Base-by-base conservation (phyloP, 1,140 invertebrate species). In the Centruroides vittatus region DNA sequence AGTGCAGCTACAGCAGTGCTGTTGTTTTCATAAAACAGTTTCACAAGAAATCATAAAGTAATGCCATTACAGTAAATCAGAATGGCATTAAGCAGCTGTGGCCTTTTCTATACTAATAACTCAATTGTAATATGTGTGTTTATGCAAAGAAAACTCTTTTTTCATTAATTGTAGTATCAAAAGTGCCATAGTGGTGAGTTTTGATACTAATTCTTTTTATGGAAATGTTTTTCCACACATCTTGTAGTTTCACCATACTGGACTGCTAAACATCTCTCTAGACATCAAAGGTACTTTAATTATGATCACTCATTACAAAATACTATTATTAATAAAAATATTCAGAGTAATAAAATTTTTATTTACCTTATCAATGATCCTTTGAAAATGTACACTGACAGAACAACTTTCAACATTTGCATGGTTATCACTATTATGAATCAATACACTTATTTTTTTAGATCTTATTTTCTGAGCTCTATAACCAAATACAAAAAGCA, bases 401-500 rank as follows among this genome's bases (percentile, higher is more conserved):
- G 84, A 84, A 68, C 92, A 95, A 67, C 80, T 86, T 9, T 76
- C 78, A 3, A 93, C 71, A 73, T 95, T 83, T 10, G 81, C 81
- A 78, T 84, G 80, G 52, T 84, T 78, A 63, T 85, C 86, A n/a
- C 94, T 98, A 67, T 92, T 93, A 70, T 99, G 96, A 66, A 99
- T 86, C 0, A 99, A 72, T 2, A 88, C 86, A 4, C 89, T 91
- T 5, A 99, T 80, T 73, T 98, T 98, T 75, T 98, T 98, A 0
- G 91, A 93, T 49, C 97, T 80, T 61, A 99, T 95, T 75, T 96
- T 97, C 55, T 84, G 85, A 0, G 96, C 93, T 69, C 94, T 71
- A 74, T 94, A 98, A 55, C 95, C 95, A 81, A 99, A 98, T 0
- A 99, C 97, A 81, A 99, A 99, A 62, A 99, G 78, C 86, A 99